These are phyloP conservation scores for Drosophila mulleri DNA, from an alignment of 2,888 invertebrate species.

Conservation along the genomic window DNA sequence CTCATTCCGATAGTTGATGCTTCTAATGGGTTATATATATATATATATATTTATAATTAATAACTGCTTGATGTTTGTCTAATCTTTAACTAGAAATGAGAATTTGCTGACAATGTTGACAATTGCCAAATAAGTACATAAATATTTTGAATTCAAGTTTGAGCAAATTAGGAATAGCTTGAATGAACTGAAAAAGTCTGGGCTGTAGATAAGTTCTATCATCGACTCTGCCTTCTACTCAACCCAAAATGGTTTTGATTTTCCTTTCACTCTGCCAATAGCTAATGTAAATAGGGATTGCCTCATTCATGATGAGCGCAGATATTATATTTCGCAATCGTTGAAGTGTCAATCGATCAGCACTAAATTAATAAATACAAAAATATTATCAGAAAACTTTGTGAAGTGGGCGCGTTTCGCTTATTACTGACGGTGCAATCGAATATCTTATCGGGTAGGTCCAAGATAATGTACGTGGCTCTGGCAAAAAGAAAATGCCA, in stretches of 20 bases:
- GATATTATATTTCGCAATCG: conserved; percentile 7
- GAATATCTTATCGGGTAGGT: conserved; percentile 43
- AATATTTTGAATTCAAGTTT: background rate
- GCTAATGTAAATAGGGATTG: background rate
- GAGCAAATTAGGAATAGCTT: too few relatives aligned
- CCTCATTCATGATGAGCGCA: conserved; percentile 8
- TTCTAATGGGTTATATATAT: background rate
- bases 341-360: conserved; percentile 4
- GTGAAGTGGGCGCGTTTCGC: conserved; percentile 13
- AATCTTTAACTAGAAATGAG: background rate
- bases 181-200: too few relatives aligned
- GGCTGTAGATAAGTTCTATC: too few relatives aligned
- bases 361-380: conserved; percentile 25
- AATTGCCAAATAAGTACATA: background rate
- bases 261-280: background rate
- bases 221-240: background rate
- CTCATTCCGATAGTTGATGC: background rate
- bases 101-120: background rate
- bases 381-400: conserved; percentile 13
- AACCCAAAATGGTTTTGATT: background rate
- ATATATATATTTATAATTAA: conserved; percentile 7
- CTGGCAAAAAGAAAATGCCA: conserved; percentile 1
- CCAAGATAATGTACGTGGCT: conserved; percentile 14
- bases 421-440: conserved; percentile 2
- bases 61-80: background rate